Conservation (phyloP, 1,140 invertebrate species). For the Eueides isabella region DNA sequence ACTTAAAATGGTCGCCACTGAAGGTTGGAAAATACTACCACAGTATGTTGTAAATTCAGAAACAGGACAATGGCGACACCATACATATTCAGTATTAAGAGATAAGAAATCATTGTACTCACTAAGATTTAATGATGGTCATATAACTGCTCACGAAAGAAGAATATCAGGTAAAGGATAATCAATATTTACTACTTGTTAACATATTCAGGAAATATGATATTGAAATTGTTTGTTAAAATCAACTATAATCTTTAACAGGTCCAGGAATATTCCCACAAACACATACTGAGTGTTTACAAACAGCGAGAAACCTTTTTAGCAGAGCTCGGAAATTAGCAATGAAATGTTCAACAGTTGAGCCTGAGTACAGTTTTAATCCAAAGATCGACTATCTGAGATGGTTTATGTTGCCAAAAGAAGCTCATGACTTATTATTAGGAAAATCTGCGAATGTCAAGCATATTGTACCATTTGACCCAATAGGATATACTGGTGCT, state of each 20-base stretch:
- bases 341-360: conserved; percentile 87
- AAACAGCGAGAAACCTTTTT: conserved; percentile 90
- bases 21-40: conserved; percentile 95
- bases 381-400: conserved; percentile 86
- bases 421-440: conserved; percentile 88
- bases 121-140: conserved; percentile 90
- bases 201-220: background rate
- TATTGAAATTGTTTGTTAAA: background rate
- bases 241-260: conserved; percentile 42
- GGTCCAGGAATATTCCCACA: conserved; percentile 87
- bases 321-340: conserved; percentile 90
- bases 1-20: conserved; percentile 92
- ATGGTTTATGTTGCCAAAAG: conserved; percentile 93
- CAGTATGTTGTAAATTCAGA: conserved; percentile 93
- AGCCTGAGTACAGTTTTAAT: conserved; percentile 87
- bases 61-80: conserved; percentile 95
- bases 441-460: conserved; percentile 89
- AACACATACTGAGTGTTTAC: conserved; percentile 89
- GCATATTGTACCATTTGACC: conserved; percentile 89
- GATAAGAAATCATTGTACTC: conserved; percentile 92
- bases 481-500: conserved; percentile 76
- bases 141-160: conserved; percentile 88
- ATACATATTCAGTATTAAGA: conserved; percentile 89
- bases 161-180: conserved; percentile 82
- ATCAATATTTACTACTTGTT: conserved; percentile 2